Evolutionary conservation across 2,888 invertebrate species (phyloP).

Genomic region (Dicyrtoma fusca): DNA sequence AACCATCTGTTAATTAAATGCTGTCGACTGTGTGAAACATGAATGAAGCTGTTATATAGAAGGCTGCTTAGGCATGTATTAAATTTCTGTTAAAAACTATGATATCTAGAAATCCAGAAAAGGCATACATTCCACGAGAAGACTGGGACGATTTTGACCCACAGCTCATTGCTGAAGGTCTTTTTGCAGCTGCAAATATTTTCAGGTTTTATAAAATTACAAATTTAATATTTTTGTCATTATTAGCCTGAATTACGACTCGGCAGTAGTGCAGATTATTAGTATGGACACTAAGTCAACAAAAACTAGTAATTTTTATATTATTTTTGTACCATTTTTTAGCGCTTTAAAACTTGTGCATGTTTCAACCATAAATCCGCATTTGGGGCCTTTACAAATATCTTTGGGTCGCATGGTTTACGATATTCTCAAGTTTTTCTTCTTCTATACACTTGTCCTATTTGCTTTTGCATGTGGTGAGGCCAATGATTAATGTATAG

Average conservation of each 20-base stretch:
- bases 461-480: slow-evolving; percentile 68
- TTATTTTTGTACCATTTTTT: slow-evolving; percentile 59
- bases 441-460: slow-evolving; percentile 64
- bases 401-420: slow-evolving; percentile 86
- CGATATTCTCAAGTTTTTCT: slow-evolving; percentile 90
- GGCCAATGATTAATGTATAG: too few relatives aligned
- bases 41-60: too few relatives aligned
- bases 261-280: too few relatives aligned
- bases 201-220: background rate
- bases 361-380: slow-evolving; percentile 90
- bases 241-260: too few relatives aligned
- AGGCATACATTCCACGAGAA: slow-evolving; percentile 72
- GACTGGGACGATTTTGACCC: slow-evolving; percentile 99
- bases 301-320: background rate
- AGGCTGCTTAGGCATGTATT: background rate
- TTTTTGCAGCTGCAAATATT: slow-evolving; percentile 72
- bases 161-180: slow-evolving; percentile 91
- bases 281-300: too few relatives aligned
- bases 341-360: slow-evolving; percentile 90
- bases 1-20: too few relatives aligned
- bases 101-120: slow-evolving; percentile 63
- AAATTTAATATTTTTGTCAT: background rate
- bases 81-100: background rate
- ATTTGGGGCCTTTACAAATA: slow-evolving; percentile 88
- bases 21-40: too few relatives aligned